Evolutionary conservation across 2,113 vertebrate species (phyloP), one percentile per base, ranked within the genome.

Genomic region (Chascanopsetta lugubris): DNA sequence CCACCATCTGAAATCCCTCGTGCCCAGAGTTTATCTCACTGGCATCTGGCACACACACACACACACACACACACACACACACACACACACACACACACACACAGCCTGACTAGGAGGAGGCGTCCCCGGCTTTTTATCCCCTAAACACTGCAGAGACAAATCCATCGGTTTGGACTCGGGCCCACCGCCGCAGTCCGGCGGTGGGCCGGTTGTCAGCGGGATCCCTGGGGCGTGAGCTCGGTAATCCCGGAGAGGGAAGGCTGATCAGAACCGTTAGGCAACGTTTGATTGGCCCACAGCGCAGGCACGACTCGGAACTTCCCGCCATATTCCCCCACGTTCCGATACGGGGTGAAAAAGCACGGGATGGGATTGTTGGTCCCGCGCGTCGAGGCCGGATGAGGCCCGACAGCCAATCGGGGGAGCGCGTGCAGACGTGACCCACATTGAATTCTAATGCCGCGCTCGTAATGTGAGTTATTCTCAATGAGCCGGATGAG

Each of bases 41-140:
- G 83, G 61, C 69, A 82, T 85, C 69, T 73, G 63, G 55, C 73
- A 50, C 54, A 10, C 38, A 8, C 34, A 36, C 34, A 36, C 34
- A 36, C 34, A 40, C 38, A 15, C 38, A 40, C 13, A 40, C 38
- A 45, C n/a, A n/a, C n/a, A n/a, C n/a, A n/a, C 65, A 54, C 49
- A 22, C 61, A 26, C 34, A 38, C 51, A 66, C 63, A 58, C 54
- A 30, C 17, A 21, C 43, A 42, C 61, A 67, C 61, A 61, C 61
- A 21, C 15, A 12, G 54, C 48, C 27, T 47, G 15, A 72, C 59
- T 47, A 26, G 47, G n/a, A 61, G 11, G 62, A 78, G 76, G 70
- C n/a, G 45, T 62, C 51, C 66, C 62, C 80, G 82, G 69, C 84
- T 67, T 57, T 84, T 88, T 42, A 87, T 87, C 86, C 80, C 54